Conservation (phyloP, 2,888 invertebrate species). For the Lasius fuliginosus region DNA sequence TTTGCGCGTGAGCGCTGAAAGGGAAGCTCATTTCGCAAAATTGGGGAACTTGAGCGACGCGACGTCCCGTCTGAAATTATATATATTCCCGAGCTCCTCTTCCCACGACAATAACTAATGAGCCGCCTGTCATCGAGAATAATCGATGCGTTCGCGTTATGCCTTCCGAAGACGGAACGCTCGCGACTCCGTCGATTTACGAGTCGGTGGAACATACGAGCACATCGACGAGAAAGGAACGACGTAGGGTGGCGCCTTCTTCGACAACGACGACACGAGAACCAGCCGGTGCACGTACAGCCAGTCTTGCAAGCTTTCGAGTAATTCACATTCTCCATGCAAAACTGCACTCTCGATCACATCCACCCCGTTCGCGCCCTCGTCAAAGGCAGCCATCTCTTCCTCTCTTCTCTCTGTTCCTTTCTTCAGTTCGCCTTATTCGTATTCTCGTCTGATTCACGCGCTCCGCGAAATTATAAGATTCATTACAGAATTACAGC, state of each 20-base stretch:
- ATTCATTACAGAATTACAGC: conserved; percentile 29
- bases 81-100: conserved; percentile 37
- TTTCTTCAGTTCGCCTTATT: not conserved
- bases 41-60: conserved; percentile 46
- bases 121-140: conserved; percentile 55
- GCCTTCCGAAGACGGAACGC: conserved; percentile 37
- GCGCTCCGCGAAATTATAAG: conserved; percentile 20
- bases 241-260: conserved; percentile 25
- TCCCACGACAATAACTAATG: conserved; percentile 54
- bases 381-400: conserved; percentile 11
- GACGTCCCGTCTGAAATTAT: conserved; percentile 42
- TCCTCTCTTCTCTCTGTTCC: not conserved
- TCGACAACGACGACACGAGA: conserved; percentile 22
- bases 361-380: conserved; percentile 12
- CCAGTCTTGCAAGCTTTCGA: conserved; percentile 62
- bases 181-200: conserved; percentile 70
- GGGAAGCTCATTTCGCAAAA: conserved; percentile 49
- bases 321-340: conserved; percentile 67
- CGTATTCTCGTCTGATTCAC: conserved; percentile 36
- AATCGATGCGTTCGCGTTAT: conserved; percentile 58
- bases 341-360: conserved; percentile 17
- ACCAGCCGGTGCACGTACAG: conserved; percentile 21
- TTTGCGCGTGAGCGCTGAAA: conserved; percentile 4
- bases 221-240: conserved; percentile 18
- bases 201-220: conserved; percentile 50